Evolutionary conservation across 2,888 invertebrate genomes (phyloP), one percentile per base, ranked within the genome.

Genomic region (Leptinotarsa peninsularis): DNA sequence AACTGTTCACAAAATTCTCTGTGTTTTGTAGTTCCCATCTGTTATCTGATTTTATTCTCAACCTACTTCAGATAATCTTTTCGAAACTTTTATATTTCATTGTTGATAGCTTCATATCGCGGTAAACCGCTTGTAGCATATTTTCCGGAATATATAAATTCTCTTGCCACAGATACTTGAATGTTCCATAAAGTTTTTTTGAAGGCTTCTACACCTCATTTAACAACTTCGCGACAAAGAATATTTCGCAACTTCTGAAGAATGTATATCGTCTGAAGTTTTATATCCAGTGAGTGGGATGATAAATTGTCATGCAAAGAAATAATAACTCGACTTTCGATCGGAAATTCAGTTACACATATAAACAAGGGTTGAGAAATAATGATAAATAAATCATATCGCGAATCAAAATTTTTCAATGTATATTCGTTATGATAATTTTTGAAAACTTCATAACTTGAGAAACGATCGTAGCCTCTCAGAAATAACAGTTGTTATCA

Each of bases 141-240:
- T 63, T 43, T 58, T 63, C 33, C 63, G 13, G 63, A 33, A 43
- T 63, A 7, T 33, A 63, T 63, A 33, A 63, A 63, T 27, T 27
- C 17, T 43, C 33, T 33, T 33, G n/a, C 27, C 71, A 58, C 74
- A 67, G 54, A 67, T 71, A 74, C 67, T 67, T 67, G n/a, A 27
- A 56, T 66, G 56, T 56, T 68, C 63, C 49, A 66, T 49, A 27
- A 33, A 63, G 63, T 63, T 63, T 66, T 67, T 74, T 74, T 67
- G 60, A 71, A 71, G 58, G 71, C 49, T 74, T 17, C 66, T 71
- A 74, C 74, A 71, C 74, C 66, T 71, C 74, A 74, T 74, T 74
- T 74, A 74, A 74, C 71, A 67, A 67, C 58, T 74, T 71, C 49
- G 71, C 71, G 58, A 74, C 71, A 74, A 71, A 66, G 69, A 70